Conservation (phyloP, 1,140 invertebrate species). For the Drosophila murphyi region DNA sequence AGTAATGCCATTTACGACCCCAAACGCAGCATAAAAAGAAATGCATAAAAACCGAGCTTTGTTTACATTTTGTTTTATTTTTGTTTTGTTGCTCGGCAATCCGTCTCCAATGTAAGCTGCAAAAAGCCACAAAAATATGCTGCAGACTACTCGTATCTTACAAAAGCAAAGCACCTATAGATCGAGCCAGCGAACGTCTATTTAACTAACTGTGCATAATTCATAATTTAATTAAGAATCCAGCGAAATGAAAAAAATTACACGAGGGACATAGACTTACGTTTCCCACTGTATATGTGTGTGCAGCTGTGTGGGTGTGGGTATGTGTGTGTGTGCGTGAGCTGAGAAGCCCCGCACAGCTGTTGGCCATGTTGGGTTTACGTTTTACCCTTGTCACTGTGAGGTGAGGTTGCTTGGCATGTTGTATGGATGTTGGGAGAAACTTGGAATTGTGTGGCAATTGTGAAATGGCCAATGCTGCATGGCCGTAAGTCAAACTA, state of each 20-base stretch:
- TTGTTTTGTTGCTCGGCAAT: conserved; percentile 22
- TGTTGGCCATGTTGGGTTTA: conserved; percentile 60
- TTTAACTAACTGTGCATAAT: conserved; percentile 76
- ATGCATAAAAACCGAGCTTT: conserved; percentile 51
- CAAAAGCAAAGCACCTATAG: conserved; percentile 11
- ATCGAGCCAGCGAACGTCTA: conserved; percentile 43
- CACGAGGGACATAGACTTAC: conserved; percentile 47
- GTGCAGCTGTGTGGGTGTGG: conserved; percentile 8
- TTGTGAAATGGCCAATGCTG: conserved; percentile 44
- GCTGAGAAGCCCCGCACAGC: conserved; percentile 65
- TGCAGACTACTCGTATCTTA: conserved; percentile 26
- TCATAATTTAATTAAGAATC: conserved; percentile 78
- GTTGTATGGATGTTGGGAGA: background rate
- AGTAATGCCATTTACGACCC: conserved; percentile 64
- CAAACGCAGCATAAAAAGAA: conserved; percentile 47
- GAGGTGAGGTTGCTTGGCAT: conserved; percentile 20
- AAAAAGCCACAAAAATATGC: conserved; percentile 48
- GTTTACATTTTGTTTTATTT: conserved; percentile 35
- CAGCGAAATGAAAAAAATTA: conserved; percentile 65
- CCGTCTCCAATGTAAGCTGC: conserved; percentile 54
- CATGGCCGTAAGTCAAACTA: conserved; percentile 50
- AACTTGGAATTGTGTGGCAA: conserved; percentile 20
- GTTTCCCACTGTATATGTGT: conserved; percentile 13
- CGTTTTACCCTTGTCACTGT: conserved; percentile 50
- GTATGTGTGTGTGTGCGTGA: conserved; percentile 43